Conservation (phyloP, 2,888 invertebrate species). For the Drosophila prostipennis region DNA sequence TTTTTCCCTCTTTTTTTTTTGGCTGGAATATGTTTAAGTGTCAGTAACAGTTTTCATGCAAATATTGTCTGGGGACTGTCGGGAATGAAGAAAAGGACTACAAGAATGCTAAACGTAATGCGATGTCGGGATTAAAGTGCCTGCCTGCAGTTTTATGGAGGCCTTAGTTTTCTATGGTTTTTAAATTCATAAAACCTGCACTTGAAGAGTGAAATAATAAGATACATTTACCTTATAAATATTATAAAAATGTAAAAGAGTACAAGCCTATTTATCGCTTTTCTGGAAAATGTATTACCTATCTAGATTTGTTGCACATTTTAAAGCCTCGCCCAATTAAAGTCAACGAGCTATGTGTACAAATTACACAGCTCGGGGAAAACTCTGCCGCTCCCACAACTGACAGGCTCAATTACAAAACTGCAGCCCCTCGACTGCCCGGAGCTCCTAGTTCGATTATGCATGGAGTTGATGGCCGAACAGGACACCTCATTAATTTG, state of each 20-base stretch:
- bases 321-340: constrained; percentile 6
- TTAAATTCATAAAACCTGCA: not conserved
- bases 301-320: not conserved
- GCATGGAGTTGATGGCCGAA: constrained; percentile 53
- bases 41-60: constrained; percentile 75
- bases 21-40: constrained; percentile 74
- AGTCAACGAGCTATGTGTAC: constrained; percentile 10
- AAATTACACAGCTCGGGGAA: constrained; percentile 10
- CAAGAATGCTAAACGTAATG: constrained; percentile 13
- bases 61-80: constrained; percentile 69
- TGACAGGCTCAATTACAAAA: constrained; percentile 55
- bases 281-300: no score
- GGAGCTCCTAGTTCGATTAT: constrained; percentile 42
- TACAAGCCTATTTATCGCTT: no score
- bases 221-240: no score
- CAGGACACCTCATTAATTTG: constrained; percentile 76
- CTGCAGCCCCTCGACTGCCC: constrained; percentile 30
- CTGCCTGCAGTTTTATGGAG: constrained; percentile 1
- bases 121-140: constrained; percentile 22
- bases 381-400: constrained; percentile 6
- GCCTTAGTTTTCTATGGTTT: not conserved
- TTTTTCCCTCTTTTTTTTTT: constrained; percentile 48
- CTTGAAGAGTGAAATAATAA: no score
- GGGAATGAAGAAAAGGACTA: constrained; percentile 12
- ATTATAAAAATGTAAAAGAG: no score